Evolutionary conservation across 2,797 vertebrate genomes (phyloP).

Genomic region (Scolopax rusticola): DNA sequence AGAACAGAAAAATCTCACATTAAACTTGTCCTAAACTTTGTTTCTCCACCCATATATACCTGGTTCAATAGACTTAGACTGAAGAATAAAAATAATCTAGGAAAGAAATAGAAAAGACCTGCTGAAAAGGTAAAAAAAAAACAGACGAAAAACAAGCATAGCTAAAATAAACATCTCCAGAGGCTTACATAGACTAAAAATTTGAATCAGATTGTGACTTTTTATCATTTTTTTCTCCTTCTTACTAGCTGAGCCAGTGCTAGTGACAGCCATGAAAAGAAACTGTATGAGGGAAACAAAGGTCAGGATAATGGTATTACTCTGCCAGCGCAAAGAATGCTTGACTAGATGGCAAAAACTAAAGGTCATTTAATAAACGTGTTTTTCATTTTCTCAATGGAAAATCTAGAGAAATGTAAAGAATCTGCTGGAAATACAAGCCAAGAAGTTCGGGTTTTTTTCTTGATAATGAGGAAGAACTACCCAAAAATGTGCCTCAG

Average conservation of each 20-base stretch:
- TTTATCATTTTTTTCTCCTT: not conserved
- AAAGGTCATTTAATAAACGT: constrained; percentile 59
- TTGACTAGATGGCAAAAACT: constrained; percentile 31
- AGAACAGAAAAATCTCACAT: not conserved
- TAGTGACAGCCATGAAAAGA: constrained; percentile 41
- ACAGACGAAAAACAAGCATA: not conserved
- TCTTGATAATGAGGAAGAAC: not conserved
- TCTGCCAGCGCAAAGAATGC: not conserved
- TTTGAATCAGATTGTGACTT: not conserved
- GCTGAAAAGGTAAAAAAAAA: not conserved
- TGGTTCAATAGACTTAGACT: not conserved
- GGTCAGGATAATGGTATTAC: constrained; percentile 52
- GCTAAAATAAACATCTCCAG: not conserved
- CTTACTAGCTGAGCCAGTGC: not conserved
- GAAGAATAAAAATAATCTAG: not conserved
- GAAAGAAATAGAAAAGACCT: not conserved
- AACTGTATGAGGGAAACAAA: constrained; percentile 44
- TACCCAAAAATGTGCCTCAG: not conserved
- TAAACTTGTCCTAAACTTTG: constrained; percentile 6
- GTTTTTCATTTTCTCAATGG: constrained; percentile 47
- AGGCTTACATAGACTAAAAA: not conserved
- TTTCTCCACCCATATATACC: not conserved
- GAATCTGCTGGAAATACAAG: not conserved
- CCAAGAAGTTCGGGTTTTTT: not conserved
- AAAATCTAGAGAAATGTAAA: constrained; percentile 16